Percentiles rank a stretch among this genome's conserved stretches.
Evolutionary conservation across 1,140 invertebrate genomes (phyloP).

Genomic region (Venturia canescens): DNA sequence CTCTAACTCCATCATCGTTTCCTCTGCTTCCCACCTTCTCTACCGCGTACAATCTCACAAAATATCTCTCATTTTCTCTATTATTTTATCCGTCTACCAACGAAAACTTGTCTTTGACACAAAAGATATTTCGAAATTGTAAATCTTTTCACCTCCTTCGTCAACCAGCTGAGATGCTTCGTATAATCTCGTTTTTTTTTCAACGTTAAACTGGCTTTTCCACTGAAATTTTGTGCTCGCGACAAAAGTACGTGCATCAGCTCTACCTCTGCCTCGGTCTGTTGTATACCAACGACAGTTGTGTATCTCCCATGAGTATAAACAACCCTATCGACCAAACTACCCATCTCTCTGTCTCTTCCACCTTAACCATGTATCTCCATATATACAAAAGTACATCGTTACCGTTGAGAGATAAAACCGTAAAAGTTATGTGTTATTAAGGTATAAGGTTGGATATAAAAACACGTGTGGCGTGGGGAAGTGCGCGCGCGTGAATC

Average conservation of each 20-base stretch:
- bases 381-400: background rate
- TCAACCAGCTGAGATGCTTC: too few relatives aligned
- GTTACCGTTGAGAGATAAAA: background rate
- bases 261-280: background rate
- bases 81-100: conserved; percentile 36
- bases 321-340: too few relatives aligned
- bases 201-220: background rate
- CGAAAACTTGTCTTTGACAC: background rate
- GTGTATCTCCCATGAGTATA: background rate
- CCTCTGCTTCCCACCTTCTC: too few relatives aligned
- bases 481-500: background rate
- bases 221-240: conserved; percentile 1
- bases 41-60: too few relatives aligned
- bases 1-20: background rate
- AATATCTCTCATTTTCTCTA: conserved; percentile 25
- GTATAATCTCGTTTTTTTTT: too few relatives aligned
- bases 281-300: background rate
- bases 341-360: too few relatives aligned
- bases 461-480: background rate
- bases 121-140: background rate
- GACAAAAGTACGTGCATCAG: background rate
- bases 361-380: background rate
- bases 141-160: background rate
- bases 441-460: conserved; percentile 6
- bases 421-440: conserved; percentile 12